Evolutionary conservation across 2,888 invertebrate genomes (phyloP).

Genomic region (Eudemis profundana): DNA sequence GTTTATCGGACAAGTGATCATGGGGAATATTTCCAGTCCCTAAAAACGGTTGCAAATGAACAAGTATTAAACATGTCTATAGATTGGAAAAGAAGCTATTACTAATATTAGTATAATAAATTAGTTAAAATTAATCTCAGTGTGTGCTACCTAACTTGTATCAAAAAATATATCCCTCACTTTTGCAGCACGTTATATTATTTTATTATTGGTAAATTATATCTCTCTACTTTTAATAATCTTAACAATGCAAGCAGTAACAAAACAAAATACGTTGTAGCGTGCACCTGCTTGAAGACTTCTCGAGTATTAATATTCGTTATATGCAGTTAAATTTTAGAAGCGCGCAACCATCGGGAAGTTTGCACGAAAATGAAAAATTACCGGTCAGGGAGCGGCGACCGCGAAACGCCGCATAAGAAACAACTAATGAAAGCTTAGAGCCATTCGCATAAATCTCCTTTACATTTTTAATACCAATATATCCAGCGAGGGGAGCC

Average conservation of each 20-base stretch:
- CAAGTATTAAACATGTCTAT: no score
- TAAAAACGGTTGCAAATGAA: not conserved
- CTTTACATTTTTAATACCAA: constrained; percentile 86
- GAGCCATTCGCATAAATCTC: constrained; percentile 85
- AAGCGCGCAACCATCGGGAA: constrained; percentile 75
- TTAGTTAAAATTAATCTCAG: no score
- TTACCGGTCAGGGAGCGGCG: constrained; percentile 84
- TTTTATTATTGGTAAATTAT: no score
- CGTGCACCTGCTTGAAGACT: constrained; percentile 75
- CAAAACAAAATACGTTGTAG: constrained; percentile 80
- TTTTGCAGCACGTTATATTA: no score
- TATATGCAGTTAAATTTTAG: constrained; percentile 83
- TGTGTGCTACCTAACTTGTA: no score
- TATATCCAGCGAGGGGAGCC: constrained; percentile 81
- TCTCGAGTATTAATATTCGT: constrained; percentile 80
- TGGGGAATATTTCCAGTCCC: not conserved
- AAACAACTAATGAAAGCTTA: constrained; percentile 85
- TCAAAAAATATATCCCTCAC: no score
- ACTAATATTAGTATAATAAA: no score
- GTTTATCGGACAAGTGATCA: constrained; percentile 58
- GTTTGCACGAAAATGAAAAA: constrained; percentile 83
- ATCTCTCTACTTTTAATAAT: constrained; percentile 72
- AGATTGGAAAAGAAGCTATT: no score
- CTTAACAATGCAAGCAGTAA: constrained; percentile 69
- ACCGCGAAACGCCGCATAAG: constrained; percentile 83